Conservation (phyloP, 2,888 invertebrate genomes). For the Calliphora vomitoria region DNA sequence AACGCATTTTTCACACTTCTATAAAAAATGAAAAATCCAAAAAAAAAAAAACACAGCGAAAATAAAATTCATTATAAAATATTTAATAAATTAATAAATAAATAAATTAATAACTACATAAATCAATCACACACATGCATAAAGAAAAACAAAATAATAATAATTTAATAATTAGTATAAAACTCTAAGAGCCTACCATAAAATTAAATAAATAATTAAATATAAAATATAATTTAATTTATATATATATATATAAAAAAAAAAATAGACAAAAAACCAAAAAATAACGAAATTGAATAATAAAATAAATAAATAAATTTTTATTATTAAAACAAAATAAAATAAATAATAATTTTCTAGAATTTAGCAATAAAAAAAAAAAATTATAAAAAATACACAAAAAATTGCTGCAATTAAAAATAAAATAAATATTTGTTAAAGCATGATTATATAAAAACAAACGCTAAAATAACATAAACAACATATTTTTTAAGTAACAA, state of each 20-base stretch:
- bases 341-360: constrained; percentile 68
- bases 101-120: constrained; percentile 56
- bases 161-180: constrained; percentile 59
- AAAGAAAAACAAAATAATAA: constrained; percentile 40
- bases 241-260: constrained; percentile 70
- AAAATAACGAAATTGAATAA: constrained; percentile 67
- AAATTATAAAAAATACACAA: constrained; percentile 62
- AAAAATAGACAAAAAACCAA: constrained; percentile 51
- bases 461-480: constrained; percentile 65
- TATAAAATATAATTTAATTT: constrained; percentile 61
- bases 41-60: constrained; percentile 57
- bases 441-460: constrained; percentile 69
- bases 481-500: constrained; percentile 74
- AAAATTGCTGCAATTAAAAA: constrained; percentile 71
- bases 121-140: constrained; percentile 69
- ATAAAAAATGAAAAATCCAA: constrained; percentile 31
- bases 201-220: constrained; percentile 28
- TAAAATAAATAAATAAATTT: constrained; percentile 63
- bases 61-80: constrained; percentile 57
- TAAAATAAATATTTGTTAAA: constrained; percentile 74
- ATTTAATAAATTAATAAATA: constrained; percentile 44
- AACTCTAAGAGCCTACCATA: constrained; percentile 70
- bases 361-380: constrained; percentile 68
- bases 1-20: constrained; percentile 59
- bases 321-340: constrained; percentile 68